Percentiles rank a stretch among this genome's conserved stretches.
phyloP scores from a whole-genome alignment of 2,797 vertebrate species.

The Fratercula arctica region DNA sequence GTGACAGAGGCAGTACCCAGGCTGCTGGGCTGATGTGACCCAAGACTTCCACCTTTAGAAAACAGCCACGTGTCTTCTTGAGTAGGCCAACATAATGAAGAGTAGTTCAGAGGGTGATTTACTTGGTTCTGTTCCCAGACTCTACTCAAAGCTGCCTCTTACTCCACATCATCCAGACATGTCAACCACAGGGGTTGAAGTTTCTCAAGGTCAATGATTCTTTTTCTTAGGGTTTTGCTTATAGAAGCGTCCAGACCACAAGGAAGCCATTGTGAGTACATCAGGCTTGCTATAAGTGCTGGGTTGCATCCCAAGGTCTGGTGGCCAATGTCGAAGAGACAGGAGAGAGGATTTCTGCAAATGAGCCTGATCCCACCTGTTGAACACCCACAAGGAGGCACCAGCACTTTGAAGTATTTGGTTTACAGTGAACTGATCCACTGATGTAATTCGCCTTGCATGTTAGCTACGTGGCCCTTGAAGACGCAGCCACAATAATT shows the following conservation, averaged over 20 bases:
- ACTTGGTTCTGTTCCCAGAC: not conserved
- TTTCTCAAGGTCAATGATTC: not conserved
- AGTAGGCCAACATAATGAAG: not conserved
- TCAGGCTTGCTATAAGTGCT: not conserved
- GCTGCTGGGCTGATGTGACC: not conserved
- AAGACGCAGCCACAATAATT: not conserved
- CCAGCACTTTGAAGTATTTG: not conserved
- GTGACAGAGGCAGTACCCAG: not conserved
- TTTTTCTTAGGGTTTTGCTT: not conserved
- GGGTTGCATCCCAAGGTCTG: not conserved
- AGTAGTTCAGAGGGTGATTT: not conserved
- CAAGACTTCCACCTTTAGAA: not conserved
- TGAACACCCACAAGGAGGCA: not conserved
- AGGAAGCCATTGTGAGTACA: not conserved
- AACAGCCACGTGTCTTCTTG: not conserved
- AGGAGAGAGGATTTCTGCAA: not conserved
- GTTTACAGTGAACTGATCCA: not conserved
- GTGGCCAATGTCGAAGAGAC: accelerated
- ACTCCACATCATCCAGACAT: not conserved
- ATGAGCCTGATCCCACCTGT: not conserved
- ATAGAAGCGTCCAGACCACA: not conserved
- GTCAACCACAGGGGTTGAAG: not conserved
- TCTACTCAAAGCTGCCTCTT: not conserved
- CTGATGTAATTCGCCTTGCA: not conserved
- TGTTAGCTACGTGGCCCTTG: not conserved